phyloP scores from a whole-genome alignment of 2,888 invertebrate species.

The Tetanocera ferruginea region DNA sequence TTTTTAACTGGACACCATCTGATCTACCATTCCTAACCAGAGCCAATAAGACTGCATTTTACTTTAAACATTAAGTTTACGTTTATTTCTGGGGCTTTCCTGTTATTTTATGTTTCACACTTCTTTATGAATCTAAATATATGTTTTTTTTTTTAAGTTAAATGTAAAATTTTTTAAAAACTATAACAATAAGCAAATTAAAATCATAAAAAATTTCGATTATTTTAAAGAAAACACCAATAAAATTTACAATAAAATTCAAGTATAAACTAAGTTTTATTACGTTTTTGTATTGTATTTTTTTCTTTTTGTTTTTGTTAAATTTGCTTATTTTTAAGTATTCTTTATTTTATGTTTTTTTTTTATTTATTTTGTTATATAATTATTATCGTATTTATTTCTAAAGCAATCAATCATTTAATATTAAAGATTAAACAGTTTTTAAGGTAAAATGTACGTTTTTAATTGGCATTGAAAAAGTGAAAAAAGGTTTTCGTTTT shows the following conservation, averaged over 20 bases:
- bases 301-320: background rate
- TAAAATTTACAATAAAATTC: constrained; percentile 32
- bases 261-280: constrained; percentile 37
- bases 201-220: background rate
- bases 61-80: too few relatives aligned
- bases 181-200: constrained; percentile 6
- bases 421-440: constrained; percentile 27
- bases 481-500: constrained; percentile 19
- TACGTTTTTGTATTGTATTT: constrained; percentile 29
- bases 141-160: constrained; percentile 32
- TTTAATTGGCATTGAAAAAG: constrained; percentile 29
- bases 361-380: constrained; percentile 13
- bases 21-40: too few relatives aligned
- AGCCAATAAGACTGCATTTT: too few relatives aligned
- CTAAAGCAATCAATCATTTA: constrained; percentile 27
- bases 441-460: constrained; percentile 18
- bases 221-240: constrained; percentile 28
- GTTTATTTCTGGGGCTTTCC: too few relatives aligned
- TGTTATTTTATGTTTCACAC: too few relatives aligned
- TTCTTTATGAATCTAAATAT: constrained; percentile 6
- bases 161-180: constrained; percentile 27
- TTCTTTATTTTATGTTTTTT: constrained; percentile 31
- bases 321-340: constrained; percentile 31
- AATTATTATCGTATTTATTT: constrained; percentile 28
- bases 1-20: too few relatives aligned